Evolutionary conservation across 37 sponge, comb jelly and placozoan genomes (phyloP).

Genomic region (Beroe ovata): DNA sequence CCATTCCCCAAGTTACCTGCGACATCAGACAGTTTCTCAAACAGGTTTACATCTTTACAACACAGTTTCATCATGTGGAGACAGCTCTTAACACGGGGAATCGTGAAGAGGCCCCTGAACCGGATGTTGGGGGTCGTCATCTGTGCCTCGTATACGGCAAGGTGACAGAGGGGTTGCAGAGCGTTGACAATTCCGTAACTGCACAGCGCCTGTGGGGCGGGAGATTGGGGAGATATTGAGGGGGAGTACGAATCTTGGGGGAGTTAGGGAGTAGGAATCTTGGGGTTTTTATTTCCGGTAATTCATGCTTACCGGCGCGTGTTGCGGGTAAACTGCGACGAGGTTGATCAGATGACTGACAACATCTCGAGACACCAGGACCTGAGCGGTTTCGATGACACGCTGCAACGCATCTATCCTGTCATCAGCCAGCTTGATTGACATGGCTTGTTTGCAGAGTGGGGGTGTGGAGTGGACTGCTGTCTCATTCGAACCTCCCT

Average conservation of each 20-base stretch:
- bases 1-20: too few relatives aligned
- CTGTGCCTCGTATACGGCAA: constrained; percentile 17
- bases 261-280: too few relatives aligned
- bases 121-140: background rate
- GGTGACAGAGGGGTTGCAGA: constrained; percentile 64
- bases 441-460: constrained; percentile 64
- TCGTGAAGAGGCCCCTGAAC: constrained; percentile 23
- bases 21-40: background rate
- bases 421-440: constrained; percentile 46
- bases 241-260: too few relatives aligned
- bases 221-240: too few relatives aligned
- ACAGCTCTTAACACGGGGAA: constrained; percentile 21
- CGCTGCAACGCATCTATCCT: constrained; percentile 42
- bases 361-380: constrained; percentile 20
- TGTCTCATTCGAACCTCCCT: too few relatives aligned
- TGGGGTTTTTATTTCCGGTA: too few relatives aligned
- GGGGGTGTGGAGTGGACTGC: constrained; percentile 26
- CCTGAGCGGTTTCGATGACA: constrained; percentile 60
- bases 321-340: constrained; percentile 51
- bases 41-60: constrained; percentile 10
- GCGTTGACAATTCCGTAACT: constrained; percentile 20
- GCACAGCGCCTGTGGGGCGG: background rate
- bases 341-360: constrained; percentile 48
- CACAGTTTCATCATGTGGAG: constrained; percentile 54
- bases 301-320: constrained; percentile 21